Percentiles rank a stretch among this genome's conserved stretches.
These are phyloP conservation scores for Dendroctonus ponderosae DNA, from an alignment of 1,140 invertebrate genomes.

Conservation along the genomic window DNA sequence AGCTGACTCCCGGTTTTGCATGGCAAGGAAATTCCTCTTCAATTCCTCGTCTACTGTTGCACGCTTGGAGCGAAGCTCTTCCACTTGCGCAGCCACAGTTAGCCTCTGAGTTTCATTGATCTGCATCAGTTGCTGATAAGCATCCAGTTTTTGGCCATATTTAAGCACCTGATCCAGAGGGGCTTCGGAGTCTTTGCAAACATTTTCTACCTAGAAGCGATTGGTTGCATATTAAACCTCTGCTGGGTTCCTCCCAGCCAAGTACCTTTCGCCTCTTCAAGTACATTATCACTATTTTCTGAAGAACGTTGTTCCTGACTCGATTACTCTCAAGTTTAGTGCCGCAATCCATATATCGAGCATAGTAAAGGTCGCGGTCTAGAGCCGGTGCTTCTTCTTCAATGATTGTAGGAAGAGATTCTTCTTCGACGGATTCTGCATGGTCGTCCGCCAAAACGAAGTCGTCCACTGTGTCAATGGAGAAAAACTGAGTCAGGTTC, in stretches of 20 bases:
- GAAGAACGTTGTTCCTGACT: slow-evolving; percentile 43
- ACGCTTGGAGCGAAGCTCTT: slow-evolving; percentile 24
- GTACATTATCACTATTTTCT: slow-evolving; percentile 43
- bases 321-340: slow-evolving; percentile 25
- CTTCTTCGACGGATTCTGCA: slow-evolving; percentile 17
- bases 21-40: slow-evolving; percentile 29
- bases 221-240: neutral
- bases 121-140: slow-evolving; percentile 33
- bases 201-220: slow-evolving; percentile 5
- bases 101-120: slow-evolving; percentile 25
- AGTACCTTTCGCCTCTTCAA: slow-evolving; percentile 42
- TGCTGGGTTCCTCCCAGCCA: neutral
- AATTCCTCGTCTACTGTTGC: slow-evolving; percentile 31
- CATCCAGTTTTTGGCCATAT: slow-evolving; percentile 40
- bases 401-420: slow-evolving; percentile 21
- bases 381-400: slow-evolving; percentile 26
- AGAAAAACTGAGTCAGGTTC: neutral
- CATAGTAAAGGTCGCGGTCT: slow-evolving; percentile 39
- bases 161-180: slow-evolving; percentile 34
- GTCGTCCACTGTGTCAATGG: too few relatives aligned
- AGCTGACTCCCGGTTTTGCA: slow-evolving; percentile 38
- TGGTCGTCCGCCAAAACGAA: too few relatives aligned
- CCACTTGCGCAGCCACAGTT: slow-evolving; percentile 32
- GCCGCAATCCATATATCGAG: slow-evolving; percentile 29
- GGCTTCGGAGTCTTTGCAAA: slow-evolving; percentile 10